Conservation (phyloP, 2,888 invertebrate species). For the Hirtodrosophila trivittata region DNA sequence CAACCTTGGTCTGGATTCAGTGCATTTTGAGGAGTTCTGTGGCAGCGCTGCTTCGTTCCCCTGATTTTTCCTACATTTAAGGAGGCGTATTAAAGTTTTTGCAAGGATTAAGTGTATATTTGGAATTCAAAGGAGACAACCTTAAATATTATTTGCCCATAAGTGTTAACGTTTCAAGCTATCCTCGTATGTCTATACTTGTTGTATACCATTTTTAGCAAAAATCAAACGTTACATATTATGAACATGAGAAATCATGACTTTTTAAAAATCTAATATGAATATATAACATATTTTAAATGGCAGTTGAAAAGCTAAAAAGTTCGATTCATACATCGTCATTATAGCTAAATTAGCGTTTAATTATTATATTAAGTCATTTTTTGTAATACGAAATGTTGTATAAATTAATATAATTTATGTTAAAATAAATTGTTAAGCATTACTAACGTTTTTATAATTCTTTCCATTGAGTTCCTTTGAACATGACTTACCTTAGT, state of each 20-base stretch:
- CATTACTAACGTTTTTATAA: conserved; percentile 41
- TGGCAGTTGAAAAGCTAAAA: conserved; percentile 46
- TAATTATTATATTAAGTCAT: conserved; percentile 62
- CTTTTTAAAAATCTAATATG: background rate
- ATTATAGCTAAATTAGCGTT: conserved; percentile 70
- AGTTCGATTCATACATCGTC: conserved; percentile 42
- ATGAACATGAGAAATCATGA: conserved; percentile 19
- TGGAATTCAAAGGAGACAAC: too few relatives aligned
- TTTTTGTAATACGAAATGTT: conserved; percentile 72
- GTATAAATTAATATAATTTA: conserved; percentile 67
- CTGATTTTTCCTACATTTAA: too few relatives aligned
- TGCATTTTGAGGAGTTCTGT: too few relatives aligned
- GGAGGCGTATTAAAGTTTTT: background rate
- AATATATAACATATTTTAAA: conserved; percentile 42
- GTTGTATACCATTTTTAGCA: conserved; percentile 28
- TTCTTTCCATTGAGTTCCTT: too few relatives aligned
- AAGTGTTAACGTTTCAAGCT: conserved; percentile 4
- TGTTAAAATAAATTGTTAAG: conserved; percentile 80
- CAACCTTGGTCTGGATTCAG: too few relatives aligned
- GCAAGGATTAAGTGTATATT: too few relatives aligned
- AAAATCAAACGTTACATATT: conserved; percentile 10
- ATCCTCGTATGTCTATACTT: background rate
- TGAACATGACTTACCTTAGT: too few relatives aligned
- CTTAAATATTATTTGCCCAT: background rate
- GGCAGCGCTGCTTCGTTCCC: too few relatives aligned